Evolutionary conservation across 2,797 vertebrate species (phyloP).

Genomic region (Centroberyx gerrardi): DNA sequence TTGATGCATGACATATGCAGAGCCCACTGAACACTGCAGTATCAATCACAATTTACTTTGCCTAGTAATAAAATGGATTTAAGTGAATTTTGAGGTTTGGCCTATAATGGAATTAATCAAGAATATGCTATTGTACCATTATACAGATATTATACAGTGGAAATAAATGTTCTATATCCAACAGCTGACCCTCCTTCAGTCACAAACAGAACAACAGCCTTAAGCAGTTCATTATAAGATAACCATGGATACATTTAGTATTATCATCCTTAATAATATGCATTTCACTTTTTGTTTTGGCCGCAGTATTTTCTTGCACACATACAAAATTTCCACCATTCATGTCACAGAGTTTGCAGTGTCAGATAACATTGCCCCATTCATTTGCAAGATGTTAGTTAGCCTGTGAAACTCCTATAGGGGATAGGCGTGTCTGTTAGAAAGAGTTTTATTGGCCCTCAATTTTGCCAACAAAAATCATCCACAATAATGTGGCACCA

Average conservation of each 20-base stretch:
- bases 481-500: slow-evolving; percentile 25
- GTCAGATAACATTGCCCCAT: not conserved
- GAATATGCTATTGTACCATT: slow-evolving; percentile 5
- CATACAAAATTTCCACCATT: not conserved
- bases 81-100: slow-evolving; percentile 5
- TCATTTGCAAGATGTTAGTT: not conserved
- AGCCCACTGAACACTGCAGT: slow-evolving; percentile 14
- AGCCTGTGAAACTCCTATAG: not conserved
- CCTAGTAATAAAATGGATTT: slow-evolving; percentile 31
- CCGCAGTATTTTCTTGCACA: not conserved
- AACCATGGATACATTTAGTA: not conserved
- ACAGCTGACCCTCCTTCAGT: slow-evolving; percentile 47
- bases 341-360: not conserved
- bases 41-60: slow-evolving; percentile 29
- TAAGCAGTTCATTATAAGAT: not conserved
- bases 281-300: not conserved
- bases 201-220: slow-evolving; percentile 12
- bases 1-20: slow-evolving; percentile 44
- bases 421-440: not conserved
- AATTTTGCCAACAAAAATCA: no score
- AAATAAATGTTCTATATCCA: slow-evolving; percentile 29
- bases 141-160: not conserved
- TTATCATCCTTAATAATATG: not conserved
- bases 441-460: not conserved
- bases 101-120: slow-evolving; percentile 35